Percentiles rank a stretch among this genome's conserved stretches.
phyloP scores from a whole-genome alignment of 2,113 vertebrate genomes.

The Spermophilus dauricus region DNA sequence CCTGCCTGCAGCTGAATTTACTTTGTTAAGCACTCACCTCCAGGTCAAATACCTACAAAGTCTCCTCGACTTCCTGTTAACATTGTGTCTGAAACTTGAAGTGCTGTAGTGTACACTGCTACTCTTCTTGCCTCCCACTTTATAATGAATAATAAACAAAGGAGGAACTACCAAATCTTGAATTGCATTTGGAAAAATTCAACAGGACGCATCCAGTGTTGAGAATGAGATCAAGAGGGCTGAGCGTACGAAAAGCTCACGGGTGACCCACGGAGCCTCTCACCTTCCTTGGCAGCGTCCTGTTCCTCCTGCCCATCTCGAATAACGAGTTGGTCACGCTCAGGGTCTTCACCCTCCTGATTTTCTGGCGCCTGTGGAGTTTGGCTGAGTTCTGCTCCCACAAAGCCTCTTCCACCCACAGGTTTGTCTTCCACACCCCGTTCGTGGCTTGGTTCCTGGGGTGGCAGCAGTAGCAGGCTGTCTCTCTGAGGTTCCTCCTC shows the following conservation, averaged over 20 bases:
- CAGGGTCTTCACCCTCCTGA: constrained; percentile 78
- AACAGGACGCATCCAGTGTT: rapidly evolving
- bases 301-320: constrained; percentile 63
- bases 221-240: rapidly evolving
- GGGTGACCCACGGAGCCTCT: neutral
- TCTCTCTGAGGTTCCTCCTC: constrained; percentile 58
- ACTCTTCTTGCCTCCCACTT: neutral
- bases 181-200: neutral
- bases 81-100: neutral
- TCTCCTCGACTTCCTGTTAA: neutral
- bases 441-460: constrained; percentile 29
- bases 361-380: constrained; percentile 52
- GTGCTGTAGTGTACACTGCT: rapidly evolving
- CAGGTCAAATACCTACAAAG: neutral
- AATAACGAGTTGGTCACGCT: constrained; percentile 87
- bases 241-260: rapidly evolving
- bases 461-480: neutral
- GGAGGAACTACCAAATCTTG: rapidly evolving
- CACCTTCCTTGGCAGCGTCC: constrained; percentile 72
- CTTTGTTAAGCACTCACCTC: neutral
- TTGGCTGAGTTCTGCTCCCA: neutral
- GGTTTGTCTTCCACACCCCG: neutral
- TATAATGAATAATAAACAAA: neutral
- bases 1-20: neutral
- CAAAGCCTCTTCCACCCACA: rapidly evolving